Evolutionary conservation across 2,888 invertebrate genomes (phyloP), one percentile per base, ranked within the genome.

Genomic region (Andrena chrysosceles): DNA sequence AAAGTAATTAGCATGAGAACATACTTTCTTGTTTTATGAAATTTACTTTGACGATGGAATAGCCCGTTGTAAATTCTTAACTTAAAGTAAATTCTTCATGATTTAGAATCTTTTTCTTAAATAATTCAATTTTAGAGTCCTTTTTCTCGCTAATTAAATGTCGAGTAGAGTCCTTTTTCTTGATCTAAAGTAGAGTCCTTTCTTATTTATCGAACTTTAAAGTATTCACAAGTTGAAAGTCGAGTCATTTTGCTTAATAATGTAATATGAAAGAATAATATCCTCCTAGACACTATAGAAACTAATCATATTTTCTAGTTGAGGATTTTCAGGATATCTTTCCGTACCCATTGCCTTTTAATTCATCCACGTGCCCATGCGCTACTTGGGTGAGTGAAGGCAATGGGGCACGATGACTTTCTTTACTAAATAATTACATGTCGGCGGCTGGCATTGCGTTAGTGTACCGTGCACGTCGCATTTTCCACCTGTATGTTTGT

Each of bases 291-390:
- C 2, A 20, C 10, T 20, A 1, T 64, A n/a, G 6, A n/a, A 10
- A 35, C 13, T 71, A 49, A 48, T 49, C 52, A 16, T 23, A 2
- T 23, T 8, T 52, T 20, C 42, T 73, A 56, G 54, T 6, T 56
- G 20, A 73, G 72, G 64, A 64, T 73, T 64, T 64, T 56, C 35
- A 73, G 56, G 29, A 7, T 26, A n/a, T 26, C 8, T 7, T 64
- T 35, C 33, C 29, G 42, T 56, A 8, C 42, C 2, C 5, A 42
- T 29, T 33, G 20, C 10, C 13, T 16, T 16, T 5, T 42, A 35
- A 7, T 23, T 20, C 42, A 29, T 16, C 66, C 54, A 72, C 29
- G 72, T 62, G 33, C 52, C 23, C 52, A 69, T 35, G 56, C 35
- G 68, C 68, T 56, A 35, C 26, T 35, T 69, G 68, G n/a, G 2